phyloP scores from a whole-genome alignment of 2,888 invertebrate species.

The Cantharis flavilabris region DNA sequence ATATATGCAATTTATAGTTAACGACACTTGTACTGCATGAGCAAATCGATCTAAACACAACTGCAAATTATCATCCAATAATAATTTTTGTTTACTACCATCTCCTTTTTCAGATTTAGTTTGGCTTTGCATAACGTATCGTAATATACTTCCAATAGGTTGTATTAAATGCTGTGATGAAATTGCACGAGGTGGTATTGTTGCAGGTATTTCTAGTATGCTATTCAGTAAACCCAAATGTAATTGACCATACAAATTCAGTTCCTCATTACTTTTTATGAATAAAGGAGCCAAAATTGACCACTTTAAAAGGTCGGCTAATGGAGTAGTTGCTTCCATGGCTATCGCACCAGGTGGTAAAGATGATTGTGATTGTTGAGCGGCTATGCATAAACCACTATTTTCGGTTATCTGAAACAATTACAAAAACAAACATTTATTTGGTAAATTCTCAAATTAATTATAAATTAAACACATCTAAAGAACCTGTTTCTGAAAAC shows the following conservation, averaged over 20 bases:
- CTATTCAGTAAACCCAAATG: conserved; percentile 71
- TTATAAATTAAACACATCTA: too few species aligned
- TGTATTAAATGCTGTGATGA: conserved; percentile 64
- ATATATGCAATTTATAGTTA: conserved; percentile 78
- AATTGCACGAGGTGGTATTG: conserved; percentile 64
- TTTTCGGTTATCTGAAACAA: conserved; percentile 63
- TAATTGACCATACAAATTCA: conserved; percentile 64
- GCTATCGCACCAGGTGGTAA: conserved; percentile 80
- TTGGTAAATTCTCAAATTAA: too few species aligned
- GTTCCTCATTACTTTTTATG: conserved; percentile 47
- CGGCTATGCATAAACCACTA: conserved; percentile 69
- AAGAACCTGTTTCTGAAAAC: background rate
- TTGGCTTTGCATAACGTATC: conserved; percentile 32
- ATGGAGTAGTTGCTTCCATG: conserved; percentile 81
- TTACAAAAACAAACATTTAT: background rate
- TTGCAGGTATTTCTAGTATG: conserved; percentile 60
- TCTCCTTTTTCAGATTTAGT: conserved; percentile 19
- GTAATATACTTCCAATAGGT: conserved; percentile 37
- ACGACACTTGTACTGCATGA: conserved; percentile 81
- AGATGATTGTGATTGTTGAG: conserved; percentile 66
- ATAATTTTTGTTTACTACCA: conserved; percentile 29
- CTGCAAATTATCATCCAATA: conserved; percentile 54
- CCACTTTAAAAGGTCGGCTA: conserved; percentile 81
- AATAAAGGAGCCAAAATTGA: conserved; percentile 71
- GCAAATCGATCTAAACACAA: conserved; percentile 77